Evolutionary conservation across 2,888 invertebrate genomes (phyloP).

Genomic region (Heteromurus nitidus): DNA sequence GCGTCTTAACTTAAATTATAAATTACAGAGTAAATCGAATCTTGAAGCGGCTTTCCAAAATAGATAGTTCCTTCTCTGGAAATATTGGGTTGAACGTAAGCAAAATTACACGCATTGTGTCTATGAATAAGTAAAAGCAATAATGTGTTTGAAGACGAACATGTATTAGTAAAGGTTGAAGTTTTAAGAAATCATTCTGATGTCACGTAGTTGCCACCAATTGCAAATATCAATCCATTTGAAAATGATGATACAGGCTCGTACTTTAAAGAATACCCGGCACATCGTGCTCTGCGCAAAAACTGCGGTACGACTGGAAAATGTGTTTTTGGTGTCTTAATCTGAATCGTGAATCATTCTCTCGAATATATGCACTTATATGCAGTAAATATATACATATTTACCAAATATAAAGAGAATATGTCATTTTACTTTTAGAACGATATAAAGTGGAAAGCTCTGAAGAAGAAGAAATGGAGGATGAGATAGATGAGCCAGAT

Average conservation of each 20-base stretch:
- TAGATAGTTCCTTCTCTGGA: constrained; percentile 30
- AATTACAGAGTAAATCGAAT: constrained; percentile 61
- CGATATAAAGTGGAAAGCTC: neutral
- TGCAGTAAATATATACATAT: too few relatives aligned
- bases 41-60: constrained; percentile 39
- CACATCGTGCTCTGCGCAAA: constrained; percentile 28
- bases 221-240: constrained; percentile 57
- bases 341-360: too few relatives aligned
- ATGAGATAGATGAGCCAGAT: neutral
- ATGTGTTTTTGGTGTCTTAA: too few relatives aligned
- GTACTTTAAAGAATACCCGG: constrained; percentile 58
- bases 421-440: neutral
- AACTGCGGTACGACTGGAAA: constrained; percentile 22
- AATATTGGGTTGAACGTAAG: constrained; percentile 27
- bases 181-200: too few relatives aligned
- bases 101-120: too few relatives aligned
- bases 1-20: neutral
- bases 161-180: too few relatives aligned
- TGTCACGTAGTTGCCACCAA: constrained; percentile 56
- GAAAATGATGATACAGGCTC: constrained; percentile 41
- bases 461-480: neutral
- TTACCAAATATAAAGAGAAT: neutral
- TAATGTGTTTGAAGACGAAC: too few relatives aligned
- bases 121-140: too few relatives aligned
- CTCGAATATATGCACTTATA: too few relatives aligned